Evolutionary conservation across 2,797 vertebrate genomes (phyloP).

Genomic region (Hylomyscus alleni): DNA sequence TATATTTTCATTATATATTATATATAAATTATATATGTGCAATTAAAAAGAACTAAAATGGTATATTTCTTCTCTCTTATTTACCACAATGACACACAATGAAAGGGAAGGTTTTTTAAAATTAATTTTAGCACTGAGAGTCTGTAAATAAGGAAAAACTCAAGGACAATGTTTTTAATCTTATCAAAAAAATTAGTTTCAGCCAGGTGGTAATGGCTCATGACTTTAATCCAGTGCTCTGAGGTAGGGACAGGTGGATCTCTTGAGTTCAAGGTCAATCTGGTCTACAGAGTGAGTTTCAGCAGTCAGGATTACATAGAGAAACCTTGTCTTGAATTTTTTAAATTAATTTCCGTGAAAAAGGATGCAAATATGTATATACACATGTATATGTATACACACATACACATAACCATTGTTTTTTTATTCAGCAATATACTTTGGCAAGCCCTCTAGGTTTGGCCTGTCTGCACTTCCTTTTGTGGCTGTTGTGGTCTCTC

Average conservation of each 20-base stretch:
- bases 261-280: not conserved
- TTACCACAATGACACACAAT: not conserved
- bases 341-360: slow-evolving; percentile 1
- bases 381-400: not conserved
- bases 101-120: slow-evolving; percentile 37
- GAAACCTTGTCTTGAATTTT: not conserved
- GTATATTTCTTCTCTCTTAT: not conserved
- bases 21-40: not conserved
- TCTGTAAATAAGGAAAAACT: not conserved
- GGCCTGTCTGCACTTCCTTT: not conserved
- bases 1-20: not conserved
- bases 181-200: not conserved
- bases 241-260: not conserved
- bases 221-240: not conserved
- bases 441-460: not conserved
- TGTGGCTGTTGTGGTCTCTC: not conserved
- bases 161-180: not conserved
- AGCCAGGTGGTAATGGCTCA: not conserved
- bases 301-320: not conserved
- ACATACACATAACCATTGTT: not conserved
- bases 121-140: not conserved
- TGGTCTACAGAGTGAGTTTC: not conserved
- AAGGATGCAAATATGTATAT: not conserved
- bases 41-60: not conserved
- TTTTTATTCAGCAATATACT: not conserved